Evolutionary conservation across 2,797 vertebrate species (phyloP), one percentile per base, ranked within the genome.

Genomic region (Gymnoscopelus braueri): DNA sequence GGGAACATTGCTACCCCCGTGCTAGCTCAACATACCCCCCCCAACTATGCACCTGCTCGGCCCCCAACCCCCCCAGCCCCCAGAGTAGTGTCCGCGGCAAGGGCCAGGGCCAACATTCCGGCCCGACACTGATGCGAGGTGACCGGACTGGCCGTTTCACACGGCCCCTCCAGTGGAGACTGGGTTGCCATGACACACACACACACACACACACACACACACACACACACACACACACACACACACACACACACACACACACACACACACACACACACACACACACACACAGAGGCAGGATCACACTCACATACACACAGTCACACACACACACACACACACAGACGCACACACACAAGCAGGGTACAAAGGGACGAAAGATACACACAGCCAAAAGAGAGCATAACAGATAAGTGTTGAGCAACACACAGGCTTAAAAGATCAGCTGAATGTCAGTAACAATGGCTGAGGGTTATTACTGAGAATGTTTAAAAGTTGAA

Each of bases 101-200:
- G 35, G 79, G 83, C 75, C 78, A 51, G 80, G 85, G 79, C 85
- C 76, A 74, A 82, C 90, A 93, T 93, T 93, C 88, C 89, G 72
- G 82, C 66, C 83, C 87, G 86, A 90, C 89, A 79, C 85, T 94
- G 90, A 94, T 94, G 91, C 90, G 86, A 90, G 87, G 84, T 91
- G 93, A 93, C 93, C 91, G 82, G 72, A 83, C 81, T 68, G 86
- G 82, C 75, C 78, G 75, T 72, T 91, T 91, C 91, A 88, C 91
- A 88, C 82, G 79, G 83, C 88, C 90, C 88, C 90, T 83, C 67
- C 84, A 88, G 89, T 85, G 81, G 82, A 54, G 57, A 70, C 55
- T 78, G 82, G 81, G 87, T 79, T 50, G 11, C 86, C 82, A 77
- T 75, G 78, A 63, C 44, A 63, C 72, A 67, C 53, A 55, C 15